Base-by-base conservation (phyloP, 2,113 vertebrate genomes). In the Oreochromis aureus region DNA sequence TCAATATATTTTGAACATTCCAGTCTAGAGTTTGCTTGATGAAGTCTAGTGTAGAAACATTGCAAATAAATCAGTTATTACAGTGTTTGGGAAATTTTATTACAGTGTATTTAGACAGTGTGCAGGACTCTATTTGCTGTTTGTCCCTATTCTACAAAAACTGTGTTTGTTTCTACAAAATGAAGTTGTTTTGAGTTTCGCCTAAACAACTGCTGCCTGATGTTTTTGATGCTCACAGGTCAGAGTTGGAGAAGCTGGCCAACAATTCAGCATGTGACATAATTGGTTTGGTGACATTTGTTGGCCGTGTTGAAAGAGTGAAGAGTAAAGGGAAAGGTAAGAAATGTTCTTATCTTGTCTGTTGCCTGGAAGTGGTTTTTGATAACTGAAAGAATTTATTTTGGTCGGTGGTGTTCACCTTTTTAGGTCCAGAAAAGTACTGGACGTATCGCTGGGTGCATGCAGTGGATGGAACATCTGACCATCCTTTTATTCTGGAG, bases 361-460 rank as follows among this genome's bases (percentile, higher is more conserved):
- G 10, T 24, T 1, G 58, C 16, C 2, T 76, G 19, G 10, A n/a
- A 80, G 34, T 11, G 2, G 22, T 41, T 51, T 80, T 53, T 76
- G 6, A 27, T 48, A 53, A 66, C 18, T 11, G 3, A 44, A 59
- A 19, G 19, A 27, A 76, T 16, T 5, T 0, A 4, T 10, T 51
- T 39, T 55, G 15, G 4, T 27, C 34, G 11, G 69, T 2, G 2
- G 0, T 71, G 7, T 78, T 86, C 19, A 12, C 12, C 2, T 32
- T 92, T 46, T 12, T 44, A 98, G 98, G 96, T 56, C 85, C 91
- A 86, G 98, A 98, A 93, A 98, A 98, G 81, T 98, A 97, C 95
- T 99, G 97, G 97, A 96, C 97, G 0, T 97, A 97, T 93, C 97
- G 98, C 30, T 99, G 98, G 98, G 96, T 97, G 59, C 98, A 98